A percentile compares a stretch with the other conserved stretches of the same genome.
Conservation (phyloP, 2,888 invertebrate genomes). For the Stenodera caucasica region DNA sequence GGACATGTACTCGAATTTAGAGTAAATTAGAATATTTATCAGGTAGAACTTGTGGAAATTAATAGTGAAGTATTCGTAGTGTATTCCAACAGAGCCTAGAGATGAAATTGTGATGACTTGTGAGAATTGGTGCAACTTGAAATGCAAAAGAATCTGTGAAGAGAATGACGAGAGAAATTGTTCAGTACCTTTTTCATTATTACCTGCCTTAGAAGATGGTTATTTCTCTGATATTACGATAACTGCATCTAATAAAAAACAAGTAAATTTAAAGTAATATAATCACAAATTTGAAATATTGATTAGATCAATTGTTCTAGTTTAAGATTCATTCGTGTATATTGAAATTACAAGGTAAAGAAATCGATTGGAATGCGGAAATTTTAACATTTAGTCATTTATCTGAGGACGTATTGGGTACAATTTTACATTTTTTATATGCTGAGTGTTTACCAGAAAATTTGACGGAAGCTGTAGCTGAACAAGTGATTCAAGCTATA, state of each 20-base stretch:
- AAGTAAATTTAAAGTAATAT: constrained; percentile 54
- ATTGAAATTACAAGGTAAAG: constrained; percentile 60
- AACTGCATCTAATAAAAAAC: constrained; percentile 58
- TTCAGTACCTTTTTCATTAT: constrained; percentile 64
- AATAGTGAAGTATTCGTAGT: constrained; percentile 21
- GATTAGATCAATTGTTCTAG: constrained; percentile 36
- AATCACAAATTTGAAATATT: constrained; percentile 46
- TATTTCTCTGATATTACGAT: constrained; percentile 66
- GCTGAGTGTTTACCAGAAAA: constrained; percentile 65
- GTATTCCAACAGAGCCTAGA: constrained; percentile 54
- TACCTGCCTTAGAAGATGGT: constrained; percentile 66
- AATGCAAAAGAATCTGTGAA: constrained; percentile 62
- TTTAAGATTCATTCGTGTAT: constrained; percentile 63
- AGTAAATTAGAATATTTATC: constrained; percentile 41
- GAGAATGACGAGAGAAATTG: constrained; percentile 55
- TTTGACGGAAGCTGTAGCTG: constrained; percentile 62
- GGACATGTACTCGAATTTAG: constrained; percentile 69
- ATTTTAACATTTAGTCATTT: constrained; percentile 62
- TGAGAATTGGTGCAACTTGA: constrained; percentile 65
- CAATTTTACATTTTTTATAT: constrained; percentile 66
- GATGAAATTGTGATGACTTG: constrained; percentile 62
- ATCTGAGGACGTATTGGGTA: constrained; percentile 64
- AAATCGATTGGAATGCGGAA: constrained; percentile 60
- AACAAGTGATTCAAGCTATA: constrained; percentile 59
- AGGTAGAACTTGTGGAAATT: neutral